phyloP scores from a whole-genome alignment of 2,113 vertebrate genomes.

The Hiodon alosoides region DNA sequence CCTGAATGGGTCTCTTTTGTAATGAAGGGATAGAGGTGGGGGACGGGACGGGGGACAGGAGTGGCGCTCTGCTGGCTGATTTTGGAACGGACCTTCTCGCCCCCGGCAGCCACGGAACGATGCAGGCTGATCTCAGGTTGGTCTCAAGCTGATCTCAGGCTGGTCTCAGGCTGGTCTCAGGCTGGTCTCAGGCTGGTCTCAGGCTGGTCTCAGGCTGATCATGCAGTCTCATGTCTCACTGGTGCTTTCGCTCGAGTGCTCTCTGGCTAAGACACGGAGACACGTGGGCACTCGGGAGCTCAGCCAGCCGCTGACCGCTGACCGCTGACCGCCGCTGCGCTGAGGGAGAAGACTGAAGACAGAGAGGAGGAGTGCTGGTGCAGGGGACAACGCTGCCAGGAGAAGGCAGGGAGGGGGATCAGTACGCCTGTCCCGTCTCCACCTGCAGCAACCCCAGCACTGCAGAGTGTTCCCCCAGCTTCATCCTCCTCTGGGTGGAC shows the following conservation, averaged over 20 bases:
- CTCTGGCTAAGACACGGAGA: neutral
- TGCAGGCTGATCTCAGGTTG: neutral
- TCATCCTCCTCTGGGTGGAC: conserved; percentile 91
- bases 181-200: no score
- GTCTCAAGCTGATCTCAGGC: no score
- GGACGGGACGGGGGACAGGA: conserved; percentile 8
- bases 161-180: no score
- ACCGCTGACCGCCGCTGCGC: no score
- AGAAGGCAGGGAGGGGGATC: conserved; percentile 33
- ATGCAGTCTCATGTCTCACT: neutral
- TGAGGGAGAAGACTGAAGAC: neutral
- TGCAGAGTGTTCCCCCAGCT: conserved; percentile 87
- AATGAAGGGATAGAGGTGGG: conserved; percentile 15
- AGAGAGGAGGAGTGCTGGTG: conserved; percentile 46
- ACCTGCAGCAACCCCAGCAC: conserved; percentile 93
- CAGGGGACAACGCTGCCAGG: conserved; percentile 23
- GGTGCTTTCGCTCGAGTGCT: conserved; percentile 8
- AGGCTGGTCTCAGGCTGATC: no score
- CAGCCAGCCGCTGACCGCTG: no score
- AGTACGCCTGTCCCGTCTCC: conserved; percentile 94
- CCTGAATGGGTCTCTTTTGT: conserved; percentile 33
- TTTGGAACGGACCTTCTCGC: conserved; percentile 41
- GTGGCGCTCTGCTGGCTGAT: conserved; percentile 24
- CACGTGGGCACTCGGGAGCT: neutral
- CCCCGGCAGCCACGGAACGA: conserved; percentile 11